A percentile compares a stretch with the other conserved stretches of the same genome.
Conservation (phyloP, 2,888 invertebrate genomes). For the Pyrrhia umbra region DNA sequence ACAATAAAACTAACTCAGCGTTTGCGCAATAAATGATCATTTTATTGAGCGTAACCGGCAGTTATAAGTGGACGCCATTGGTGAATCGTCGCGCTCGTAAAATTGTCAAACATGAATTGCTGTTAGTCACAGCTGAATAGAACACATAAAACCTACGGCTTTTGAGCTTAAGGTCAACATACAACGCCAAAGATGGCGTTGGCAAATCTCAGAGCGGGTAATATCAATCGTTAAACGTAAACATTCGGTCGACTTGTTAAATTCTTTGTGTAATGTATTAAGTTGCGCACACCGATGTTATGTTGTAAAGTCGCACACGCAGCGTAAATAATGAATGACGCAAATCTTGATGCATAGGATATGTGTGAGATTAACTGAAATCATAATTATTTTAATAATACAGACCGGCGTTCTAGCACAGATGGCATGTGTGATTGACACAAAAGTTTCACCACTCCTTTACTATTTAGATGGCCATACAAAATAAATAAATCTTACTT, state of each 20-base stretch:
- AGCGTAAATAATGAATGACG: constrained; percentile 50
- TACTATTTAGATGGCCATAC: background rate
- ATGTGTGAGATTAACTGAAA: constrained; percentile 54
- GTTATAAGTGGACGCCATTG: constrained; percentile 67
- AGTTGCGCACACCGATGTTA: constrained; percentile 52
- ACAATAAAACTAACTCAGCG: constrained; percentile 59
- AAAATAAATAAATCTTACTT: constrained; percentile 7
- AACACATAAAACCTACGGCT: constrained; percentile 63
- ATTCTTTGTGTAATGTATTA: constrained; percentile 51
- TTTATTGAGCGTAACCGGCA: constrained; percentile 74
- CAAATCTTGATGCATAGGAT: constrained; percentile 45
- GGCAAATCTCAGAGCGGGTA: constrained; percentile 41
- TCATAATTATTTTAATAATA: constrained; percentile 50
- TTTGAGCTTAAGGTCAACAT: constrained; percentile 60
- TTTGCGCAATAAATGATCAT: constrained; percentile 66
- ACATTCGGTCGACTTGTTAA: constrained; percentile 50
- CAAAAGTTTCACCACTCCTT: constrained; percentile 1
- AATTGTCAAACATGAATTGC: constrained; percentile 69
- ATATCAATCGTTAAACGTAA: constrained; percentile 59
- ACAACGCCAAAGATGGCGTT: constrained; percentile 53
- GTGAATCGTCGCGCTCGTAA: constrained; percentile 70
- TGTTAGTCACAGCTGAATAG: constrained; percentile 67
- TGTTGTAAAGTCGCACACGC: constrained; percentile 51
- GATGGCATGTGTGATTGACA: constrained; percentile 32
- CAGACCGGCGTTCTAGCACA: constrained; percentile 14